Evolutionary conservation across 2,113 vertebrate species (phyloP).

Genomic region (Gracilinanus agilis): DNA sequence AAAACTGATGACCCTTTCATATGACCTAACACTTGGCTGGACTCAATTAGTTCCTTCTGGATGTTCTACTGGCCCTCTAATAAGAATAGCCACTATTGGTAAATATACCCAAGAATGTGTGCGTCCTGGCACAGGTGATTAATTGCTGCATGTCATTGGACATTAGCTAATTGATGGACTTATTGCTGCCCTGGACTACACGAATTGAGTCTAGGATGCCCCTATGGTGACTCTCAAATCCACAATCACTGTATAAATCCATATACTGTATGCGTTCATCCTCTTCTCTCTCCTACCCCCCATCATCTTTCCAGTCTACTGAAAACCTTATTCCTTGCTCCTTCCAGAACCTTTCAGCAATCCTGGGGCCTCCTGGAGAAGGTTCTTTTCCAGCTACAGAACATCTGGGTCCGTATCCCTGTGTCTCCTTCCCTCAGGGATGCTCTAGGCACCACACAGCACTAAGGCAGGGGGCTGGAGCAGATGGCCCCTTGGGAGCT

Average conservation of each 20-base stretch:
- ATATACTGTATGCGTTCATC: not conserved
- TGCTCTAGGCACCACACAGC: not conserved
- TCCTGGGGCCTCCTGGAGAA: not conserved
- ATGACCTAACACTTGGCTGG: not conserved
- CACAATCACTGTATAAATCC: conserved; percentile 45
- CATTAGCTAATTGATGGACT: not conserved
- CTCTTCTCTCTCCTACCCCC: not conserved
- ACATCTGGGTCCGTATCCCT: not conserved
- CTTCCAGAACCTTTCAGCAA: not conserved
- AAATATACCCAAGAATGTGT: fast-evolving
- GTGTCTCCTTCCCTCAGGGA: not conserved
- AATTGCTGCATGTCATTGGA: not conserved
- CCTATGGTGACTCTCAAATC: not conserved
- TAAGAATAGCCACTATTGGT: not conserved
- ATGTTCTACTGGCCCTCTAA: not conserved
- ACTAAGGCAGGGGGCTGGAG: not conserved
- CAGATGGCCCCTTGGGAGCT: fast-evolving
- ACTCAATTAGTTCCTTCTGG: not conserved
- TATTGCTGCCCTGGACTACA: not conserved
- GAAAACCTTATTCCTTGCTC: not conserved
- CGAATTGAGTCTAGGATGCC: not conserved
- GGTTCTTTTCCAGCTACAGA: not conserved
- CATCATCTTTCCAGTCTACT: conserved; percentile 1
- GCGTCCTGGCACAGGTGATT: not conserved
- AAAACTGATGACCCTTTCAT: too few species aligned